A percentile compares a stretch with the other conserved stretches of the same genome.
phyloP scores from a whole-genome alignment of 2,113 vertebrate genomes.

The Anas platyrhynchos region DNA sequence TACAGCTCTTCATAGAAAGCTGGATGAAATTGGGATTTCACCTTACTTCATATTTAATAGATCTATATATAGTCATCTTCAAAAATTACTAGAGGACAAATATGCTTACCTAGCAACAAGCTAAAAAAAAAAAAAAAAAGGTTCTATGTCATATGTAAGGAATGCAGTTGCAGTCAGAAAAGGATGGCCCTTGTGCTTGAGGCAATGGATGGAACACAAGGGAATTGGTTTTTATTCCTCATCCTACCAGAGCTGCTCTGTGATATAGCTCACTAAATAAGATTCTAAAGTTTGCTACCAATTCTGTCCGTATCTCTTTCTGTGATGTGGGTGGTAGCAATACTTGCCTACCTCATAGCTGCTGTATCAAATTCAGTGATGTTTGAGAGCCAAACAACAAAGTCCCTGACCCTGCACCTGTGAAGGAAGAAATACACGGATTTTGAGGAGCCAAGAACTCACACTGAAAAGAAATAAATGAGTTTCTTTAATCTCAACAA shows the following conservation, averaged over 20 bases:
- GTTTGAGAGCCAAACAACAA: conserved; percentile 20
- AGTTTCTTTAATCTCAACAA: neutral
- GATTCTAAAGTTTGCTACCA: neutral
- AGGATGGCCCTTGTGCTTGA: neutral
- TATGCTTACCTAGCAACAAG: neutral
- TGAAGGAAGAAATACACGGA: conserved; percentile 21
- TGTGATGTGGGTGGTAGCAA: neutral
- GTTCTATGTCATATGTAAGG: neutral
- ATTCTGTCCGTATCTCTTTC: neutral
- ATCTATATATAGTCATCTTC: neutral
- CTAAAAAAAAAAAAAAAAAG: neutral
- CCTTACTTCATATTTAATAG: neutral
- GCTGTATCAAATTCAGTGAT: conserved; percentile 23
- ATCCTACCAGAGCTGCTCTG: neutral
- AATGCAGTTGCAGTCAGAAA: neutral
- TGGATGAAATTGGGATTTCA: neutral
- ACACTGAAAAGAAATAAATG: neutral
- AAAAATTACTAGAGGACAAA: neutral
- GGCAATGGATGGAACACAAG: neutral
- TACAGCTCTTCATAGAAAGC: neutral
- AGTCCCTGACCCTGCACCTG: conserved; percentile 33
- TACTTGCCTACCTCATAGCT: conserved; percentile 7
- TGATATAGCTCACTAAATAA: neutral
- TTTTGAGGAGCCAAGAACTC: neutral
- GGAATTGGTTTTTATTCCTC: neutral